These are phyloP conservation scores for Zosterops hypoxanthus DNA, from an alignment of 2,113 vertebrate species.

Conservation along the genomic window DNA sequence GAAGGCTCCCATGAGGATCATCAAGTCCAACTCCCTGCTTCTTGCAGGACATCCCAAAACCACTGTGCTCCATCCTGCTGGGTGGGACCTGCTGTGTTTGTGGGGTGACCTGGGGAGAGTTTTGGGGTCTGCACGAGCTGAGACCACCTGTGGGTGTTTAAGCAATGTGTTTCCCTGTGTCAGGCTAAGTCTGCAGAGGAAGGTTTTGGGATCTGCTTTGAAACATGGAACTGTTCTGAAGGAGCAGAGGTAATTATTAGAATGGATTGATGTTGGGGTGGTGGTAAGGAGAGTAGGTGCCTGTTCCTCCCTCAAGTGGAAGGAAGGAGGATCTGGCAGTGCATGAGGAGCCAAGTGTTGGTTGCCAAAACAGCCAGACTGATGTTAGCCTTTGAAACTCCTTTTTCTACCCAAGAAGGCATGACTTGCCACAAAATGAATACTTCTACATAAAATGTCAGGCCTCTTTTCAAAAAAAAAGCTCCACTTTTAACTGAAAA, in stretches of 20 bases:
- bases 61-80: neutral
- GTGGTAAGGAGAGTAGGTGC: neutral
- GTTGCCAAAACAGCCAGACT: neutral
- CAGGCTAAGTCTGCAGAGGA: neutral
- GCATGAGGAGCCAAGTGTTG: neutral
- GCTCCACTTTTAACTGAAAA: neutral
- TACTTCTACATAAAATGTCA: neutral
- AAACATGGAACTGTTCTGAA: neutral
- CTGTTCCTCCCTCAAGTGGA: neutral
- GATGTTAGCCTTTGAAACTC: neutral
- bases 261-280: neutral
- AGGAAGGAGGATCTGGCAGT: neutral
- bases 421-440: neutral
- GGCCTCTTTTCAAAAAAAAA: neutral
- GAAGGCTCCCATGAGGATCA: neutral
- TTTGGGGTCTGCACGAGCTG: neutral
- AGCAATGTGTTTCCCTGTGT: neutral
- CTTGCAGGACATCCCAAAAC: neutral
- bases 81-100: neutral
- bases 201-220: neutral
- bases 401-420: neutral
- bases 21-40: neutral
- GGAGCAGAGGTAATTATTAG: neutral
- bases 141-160: neutral
- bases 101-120: neutral